phyloP scores from a whole-genome alignment of 2,113 vertebrate genomes.

The Silurus glanis region DNA sequence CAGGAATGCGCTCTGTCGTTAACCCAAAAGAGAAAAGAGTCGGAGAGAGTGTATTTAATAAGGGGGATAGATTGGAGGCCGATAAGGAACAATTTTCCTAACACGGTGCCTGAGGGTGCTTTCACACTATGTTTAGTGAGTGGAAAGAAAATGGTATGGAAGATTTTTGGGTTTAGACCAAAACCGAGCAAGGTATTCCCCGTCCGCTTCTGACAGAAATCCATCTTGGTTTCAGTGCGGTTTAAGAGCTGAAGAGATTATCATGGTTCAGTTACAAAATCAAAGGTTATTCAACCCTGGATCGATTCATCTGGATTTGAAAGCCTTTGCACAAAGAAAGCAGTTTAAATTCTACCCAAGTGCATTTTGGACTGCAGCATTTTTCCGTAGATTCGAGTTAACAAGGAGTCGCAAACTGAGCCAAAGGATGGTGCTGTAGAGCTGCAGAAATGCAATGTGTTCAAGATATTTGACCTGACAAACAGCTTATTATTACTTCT shows the following conservation, averaged over 20 bases:
- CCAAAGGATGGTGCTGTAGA: conserved; percentile 1
- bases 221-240: no score
- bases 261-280: neutral
- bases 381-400: neutral
- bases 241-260: neutral
- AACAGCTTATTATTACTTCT: neutral
- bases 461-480: neutral
- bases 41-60: neutral
- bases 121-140: no score
- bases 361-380: neutral
- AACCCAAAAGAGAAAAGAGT: neutral
- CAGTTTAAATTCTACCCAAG: no score
- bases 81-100: conserved; percentile 10
- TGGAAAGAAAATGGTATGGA: no score
- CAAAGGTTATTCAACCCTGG: neutral
- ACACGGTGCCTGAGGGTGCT: neutral
- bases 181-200: neutral
- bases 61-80: neutral
- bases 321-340: neutral
- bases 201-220: neutral
- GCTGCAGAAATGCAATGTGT: neutral
- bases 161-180: neutral
- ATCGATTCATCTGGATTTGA: neutral
- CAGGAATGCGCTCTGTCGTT: neutral
- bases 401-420: neutral